Evolutionary conservation across 2,888 invertebrate genomes (phyloP), one percentile per base, ranked within the genome.

Genomic region (Galeopsomyia nigrocyanea): DNA sequence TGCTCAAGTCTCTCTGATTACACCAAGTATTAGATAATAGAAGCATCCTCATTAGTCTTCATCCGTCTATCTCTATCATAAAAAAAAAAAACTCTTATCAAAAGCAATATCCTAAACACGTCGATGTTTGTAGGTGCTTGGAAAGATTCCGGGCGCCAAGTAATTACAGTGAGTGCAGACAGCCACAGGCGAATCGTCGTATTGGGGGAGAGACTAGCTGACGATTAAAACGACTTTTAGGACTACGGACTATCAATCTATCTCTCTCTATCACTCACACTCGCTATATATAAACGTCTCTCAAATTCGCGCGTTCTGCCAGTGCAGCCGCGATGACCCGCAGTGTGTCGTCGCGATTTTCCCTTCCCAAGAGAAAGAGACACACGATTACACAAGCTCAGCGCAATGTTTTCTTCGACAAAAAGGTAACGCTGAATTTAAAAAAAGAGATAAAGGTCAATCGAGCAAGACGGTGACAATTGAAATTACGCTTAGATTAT

Each of bases 61-160:
- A 39, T 9, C 7, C 39, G 39, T 39, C 39, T 39, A 39, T 39
- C 13, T 39, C 39, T 39, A 39, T 39, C 39, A 39, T 39, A 39
- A 39, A 39, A n/a, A n/a, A n/a, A n/a, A n/a, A n/a, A n/a, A n/a
- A 39, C 7, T 1, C 10, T 39, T 39, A 39, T 39, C 39, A 39
- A 57, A 56, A 57, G 6, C 21, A 31, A 57, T 21, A 26, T 57
- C n/a, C 14, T n/a, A 22, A 26, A 22, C 13, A 39, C 39, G 22
- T 63, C 57, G 61, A 63, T 53, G 62, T 77, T 81, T 78, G n/a
- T 79, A 87, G 89, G 87, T 88, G 76, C 82, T 88, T 80, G 83
- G 86, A 80, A 88, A 88, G 85, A 84, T 88, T 78, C 88, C 88
- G 71, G 88, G 88, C 66, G 88, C 88, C 65, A 87, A 88, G 83